Evolutionary conservation across 2,888 invertebrate species (phyloP).

Genomic region (Pristionchus japonicus): DNA sequence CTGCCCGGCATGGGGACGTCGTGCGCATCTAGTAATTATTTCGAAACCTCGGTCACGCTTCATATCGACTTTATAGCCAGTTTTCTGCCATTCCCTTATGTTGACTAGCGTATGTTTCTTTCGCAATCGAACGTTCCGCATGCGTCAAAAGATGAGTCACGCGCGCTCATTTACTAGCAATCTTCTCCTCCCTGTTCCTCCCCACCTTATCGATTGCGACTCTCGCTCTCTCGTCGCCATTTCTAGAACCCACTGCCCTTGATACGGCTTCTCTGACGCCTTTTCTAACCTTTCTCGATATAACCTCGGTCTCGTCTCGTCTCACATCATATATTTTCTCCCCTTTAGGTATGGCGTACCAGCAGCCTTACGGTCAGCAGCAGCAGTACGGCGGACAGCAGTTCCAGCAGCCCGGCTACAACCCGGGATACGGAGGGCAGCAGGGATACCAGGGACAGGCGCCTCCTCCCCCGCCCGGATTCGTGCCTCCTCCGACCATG

Average conservation of each 20-base stretch:
- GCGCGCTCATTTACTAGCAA: conserved; percentile 8
- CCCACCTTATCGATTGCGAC: conserved; percentile 11
- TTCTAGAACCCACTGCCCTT: not conserved
- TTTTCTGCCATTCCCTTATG: not conserved
- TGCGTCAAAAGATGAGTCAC: not conserved
- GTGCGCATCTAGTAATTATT: not conserved
- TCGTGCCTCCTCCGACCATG: conserved; percentile 47
- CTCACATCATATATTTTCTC: not conserved
- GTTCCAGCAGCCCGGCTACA: no score
- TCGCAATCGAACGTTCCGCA: not conserved
- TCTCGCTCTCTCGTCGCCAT: not conserved
- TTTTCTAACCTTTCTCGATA: not conserved
- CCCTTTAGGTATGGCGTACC: conserved; percentile 30
- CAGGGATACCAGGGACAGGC: conserved; percentile 41
- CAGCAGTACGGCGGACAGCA: conserved; percentile 58
- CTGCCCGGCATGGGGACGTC: not conserved
- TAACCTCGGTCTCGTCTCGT: not conserved
- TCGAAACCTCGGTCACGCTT: not conserved
- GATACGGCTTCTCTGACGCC: not conserved
- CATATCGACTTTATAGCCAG: not conserved
- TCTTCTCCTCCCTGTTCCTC: not conserved
- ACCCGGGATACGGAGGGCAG: conserved; percentile 49
- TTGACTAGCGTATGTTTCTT: not conserved
- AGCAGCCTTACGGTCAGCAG: no score
- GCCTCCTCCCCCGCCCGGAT: conserved; percentile 52